Evolutionary conservation across 1,140 invertebrate genomes (phyloP).

Genomic region (Aphis gossypii): DNA sequence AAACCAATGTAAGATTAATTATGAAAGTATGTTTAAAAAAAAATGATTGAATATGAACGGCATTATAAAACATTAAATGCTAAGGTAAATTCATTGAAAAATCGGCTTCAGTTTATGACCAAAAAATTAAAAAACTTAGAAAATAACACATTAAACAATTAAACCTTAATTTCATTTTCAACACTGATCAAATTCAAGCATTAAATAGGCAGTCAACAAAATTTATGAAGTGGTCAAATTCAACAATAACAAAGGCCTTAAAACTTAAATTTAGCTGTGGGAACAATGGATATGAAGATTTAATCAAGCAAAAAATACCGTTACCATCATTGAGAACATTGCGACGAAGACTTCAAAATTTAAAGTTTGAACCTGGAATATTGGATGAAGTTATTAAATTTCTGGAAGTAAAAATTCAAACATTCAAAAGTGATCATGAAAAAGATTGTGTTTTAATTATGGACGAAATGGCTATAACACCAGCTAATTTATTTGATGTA

Average conservation of each 20-base stretch:
- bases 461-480: conserved; percentile 57
- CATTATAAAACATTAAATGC: not conserved
- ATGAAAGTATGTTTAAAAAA: not conserved
- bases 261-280: conserved; percentile 49
- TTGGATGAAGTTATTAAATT: conserved; percentile 58
- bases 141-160: not conserved
- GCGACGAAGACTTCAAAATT: conserved; percentile 53
- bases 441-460: conserved; percentile 28
- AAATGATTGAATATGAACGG: not conserved
- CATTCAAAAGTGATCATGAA: conserved; percentile 46
- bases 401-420: conserved; percentile 51
- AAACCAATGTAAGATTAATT: not conserved
- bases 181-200: not conserved
- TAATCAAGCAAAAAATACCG: conserved; percentile 44
- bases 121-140: not conserved
- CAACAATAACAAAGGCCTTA: not conserved
- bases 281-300: conserved; percentile 51
- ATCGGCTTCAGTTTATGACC: not conserved
- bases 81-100: not conserved
- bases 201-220: not conserved
- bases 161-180: conserved; percentile 8
- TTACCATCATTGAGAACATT: conserved; percentile 58
- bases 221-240: not conserved
- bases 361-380: conserved; percentile 56
- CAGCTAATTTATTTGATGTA: not conserved